Conservation (phyloP, 2,113 vertebrate species). For the Porphyrio hochstetteri region DNA sequence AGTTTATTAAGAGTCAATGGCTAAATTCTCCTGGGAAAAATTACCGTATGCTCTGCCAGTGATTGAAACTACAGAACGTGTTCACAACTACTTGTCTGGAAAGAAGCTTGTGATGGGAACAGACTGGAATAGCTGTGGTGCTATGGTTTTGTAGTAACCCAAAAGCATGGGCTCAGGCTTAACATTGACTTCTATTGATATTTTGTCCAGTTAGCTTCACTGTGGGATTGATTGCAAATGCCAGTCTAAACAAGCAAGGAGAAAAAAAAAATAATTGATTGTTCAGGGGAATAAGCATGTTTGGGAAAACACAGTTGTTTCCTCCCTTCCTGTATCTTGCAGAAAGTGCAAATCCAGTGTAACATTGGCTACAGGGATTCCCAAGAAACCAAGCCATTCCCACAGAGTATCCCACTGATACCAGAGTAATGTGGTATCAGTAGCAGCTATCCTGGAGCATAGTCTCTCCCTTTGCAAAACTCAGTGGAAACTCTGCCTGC, state of each 20-base stretch:
- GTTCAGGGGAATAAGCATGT: background rate
- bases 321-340: background rate
- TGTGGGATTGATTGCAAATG: background rate
- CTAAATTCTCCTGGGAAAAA: background rate
- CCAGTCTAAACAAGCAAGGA: background rate
- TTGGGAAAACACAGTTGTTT: background rate
- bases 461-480: background rate
- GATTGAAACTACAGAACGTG: background rate
- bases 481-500: background rate
- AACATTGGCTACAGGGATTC: background rate
- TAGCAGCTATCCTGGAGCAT: background rate
- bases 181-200: background rate
- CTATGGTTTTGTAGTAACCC: background rate
- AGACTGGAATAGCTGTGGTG: background rate
- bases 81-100: background rate
- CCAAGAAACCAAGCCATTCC: background rate
- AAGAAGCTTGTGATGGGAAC: background rate
- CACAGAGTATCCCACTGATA: background rate
- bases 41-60: background rate
- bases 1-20: background rate
- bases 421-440: background rate
- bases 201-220: background rate
- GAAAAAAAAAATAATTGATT: background rate
- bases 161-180: background rate
- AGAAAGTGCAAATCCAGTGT: background rate